Conservation (phyloP, 1,140 invertebrate genomes). For the Nymphalis io region DNA sequence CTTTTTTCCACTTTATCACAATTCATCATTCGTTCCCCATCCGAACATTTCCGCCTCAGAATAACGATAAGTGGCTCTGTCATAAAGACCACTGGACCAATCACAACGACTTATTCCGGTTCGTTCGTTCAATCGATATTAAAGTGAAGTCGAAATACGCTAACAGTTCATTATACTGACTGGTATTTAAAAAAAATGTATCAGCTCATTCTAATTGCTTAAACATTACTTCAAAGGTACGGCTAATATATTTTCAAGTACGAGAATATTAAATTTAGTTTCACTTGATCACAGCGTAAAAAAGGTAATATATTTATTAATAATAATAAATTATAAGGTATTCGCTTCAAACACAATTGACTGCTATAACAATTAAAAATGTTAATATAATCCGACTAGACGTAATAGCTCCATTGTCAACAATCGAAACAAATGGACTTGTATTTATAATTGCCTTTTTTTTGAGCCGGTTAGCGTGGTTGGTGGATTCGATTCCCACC, state of each 20-base stretch:
- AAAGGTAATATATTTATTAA: too few relatives aligned
- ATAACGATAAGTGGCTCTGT: slow-evolving; percentile 18
- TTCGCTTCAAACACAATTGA: too few relatives aligned
- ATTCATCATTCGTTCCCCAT: slow-evolving; percentile 18
- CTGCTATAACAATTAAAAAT: too few relatives aligned
- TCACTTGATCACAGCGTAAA: too few relatives aligned
- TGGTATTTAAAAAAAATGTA: background rate
- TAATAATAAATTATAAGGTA: too few relatives aligned
- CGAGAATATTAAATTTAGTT: background rate
- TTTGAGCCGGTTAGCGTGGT: too few relatives aligned
- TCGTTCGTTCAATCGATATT: slow-evolving; percentile 31
- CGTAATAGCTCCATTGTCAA: too few relatives aligned
- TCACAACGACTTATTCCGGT: slow-evolving; percentile 20
- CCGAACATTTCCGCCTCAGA: slow-evolving; percentile 15
- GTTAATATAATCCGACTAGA: too few relatives aligned
- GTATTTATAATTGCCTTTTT: too few relatives aligned
- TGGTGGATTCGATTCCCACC: too few relatives aligned
- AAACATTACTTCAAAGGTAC: too few relatives aligned
- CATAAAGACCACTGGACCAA: slow-evolving; percentile 28
- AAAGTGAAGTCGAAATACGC: background rate
- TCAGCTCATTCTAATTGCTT: background rate
- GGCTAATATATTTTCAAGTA: background rate
- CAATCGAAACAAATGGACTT: too few relatives aligned
- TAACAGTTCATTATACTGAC: background rate
- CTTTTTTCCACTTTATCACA: slow-evolving; percentile 18